These are phyloP conservation scores for Antheraea yamamai DNA, from an alignment of 2,888 invertebrate species.

Conservation along the genomic window DNA sequence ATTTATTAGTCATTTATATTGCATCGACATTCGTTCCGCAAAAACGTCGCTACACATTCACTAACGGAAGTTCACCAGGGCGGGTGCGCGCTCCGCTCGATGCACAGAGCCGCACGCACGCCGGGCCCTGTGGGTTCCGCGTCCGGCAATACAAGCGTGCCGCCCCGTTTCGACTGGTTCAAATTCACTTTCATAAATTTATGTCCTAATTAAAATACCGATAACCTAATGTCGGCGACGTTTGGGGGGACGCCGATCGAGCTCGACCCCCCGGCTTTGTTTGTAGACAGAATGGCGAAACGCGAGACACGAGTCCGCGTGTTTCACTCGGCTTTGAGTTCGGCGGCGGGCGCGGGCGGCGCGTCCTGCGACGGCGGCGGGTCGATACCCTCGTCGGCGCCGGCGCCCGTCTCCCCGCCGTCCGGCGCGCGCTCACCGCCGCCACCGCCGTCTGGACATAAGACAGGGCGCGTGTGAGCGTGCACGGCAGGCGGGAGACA, in stretches of 20 bases:
- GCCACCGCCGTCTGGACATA: slow-evolving; percentile 47
- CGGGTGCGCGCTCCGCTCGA: slow-evolving; percentile 56
- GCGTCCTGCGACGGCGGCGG: slow-evolving; percentile 45
- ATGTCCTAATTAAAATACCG: slow-evolving; percentile 77
- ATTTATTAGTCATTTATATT: slow-evolving; percentile 76
- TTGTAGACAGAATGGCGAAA: slow-evolving; percentile 36
- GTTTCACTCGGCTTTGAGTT: slow-evolving; percentile 61
- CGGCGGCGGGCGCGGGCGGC: slow-evolving; percentile 52
- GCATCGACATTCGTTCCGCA: slow-evolving; percentile 73
- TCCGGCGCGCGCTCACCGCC: slow-evolving; percentile 58
- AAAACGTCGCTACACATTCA: slow-evolving; percentile 75
- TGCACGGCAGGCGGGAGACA: slow-evolving; percentile 20
- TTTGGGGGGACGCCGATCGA: slow-evolving; percentile 32
- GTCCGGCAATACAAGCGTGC: slow-evolving; percentile 43
- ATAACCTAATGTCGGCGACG: slow-evolving; percentile 60
- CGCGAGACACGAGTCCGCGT: slow-evolving; percentile 25
- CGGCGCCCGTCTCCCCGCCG: slow-evolving; percentile 44
- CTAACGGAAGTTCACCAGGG: slow-evolving; percentile 75
- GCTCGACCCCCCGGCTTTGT: slow-evolving; percentile 29
- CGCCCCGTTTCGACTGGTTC: slow-evolving; percentile 51
- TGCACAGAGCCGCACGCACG: slow-evolving; percentile 29
- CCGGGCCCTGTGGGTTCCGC: slow-evolving; percentile 51
- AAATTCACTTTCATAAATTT: slow-evolving; percentile 77
- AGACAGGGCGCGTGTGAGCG: slow-evolving; percentile 25
- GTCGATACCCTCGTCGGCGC: slow-evolving; percentile 48